Evolutionary conservation across 2,888 invertebrate species (phyloP).

Genomic region (Rhamphomyia laevipes): DNA sequence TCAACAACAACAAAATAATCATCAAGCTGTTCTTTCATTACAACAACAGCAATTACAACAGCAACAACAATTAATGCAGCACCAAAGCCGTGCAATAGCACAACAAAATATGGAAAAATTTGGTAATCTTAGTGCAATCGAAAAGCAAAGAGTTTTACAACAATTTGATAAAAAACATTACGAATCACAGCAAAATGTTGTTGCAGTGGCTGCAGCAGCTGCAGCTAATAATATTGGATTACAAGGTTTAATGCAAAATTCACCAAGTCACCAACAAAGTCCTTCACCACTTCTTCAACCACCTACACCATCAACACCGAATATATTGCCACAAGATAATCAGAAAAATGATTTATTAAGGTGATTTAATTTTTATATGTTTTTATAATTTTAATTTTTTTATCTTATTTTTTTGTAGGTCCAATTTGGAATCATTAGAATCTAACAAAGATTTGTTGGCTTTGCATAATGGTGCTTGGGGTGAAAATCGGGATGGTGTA

Average conservation of each 20-base stretch:
- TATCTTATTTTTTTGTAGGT: slow-evolving; percentile 18
- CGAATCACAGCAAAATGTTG: slow-evolving; percentile 28
- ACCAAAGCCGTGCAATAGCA: slow-evolving; percentile 48
- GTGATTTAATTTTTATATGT: too few species aligned
- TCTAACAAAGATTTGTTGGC: slow-evolving; percentile 53
- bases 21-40: background rate
- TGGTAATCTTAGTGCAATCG: slow-evolving; percentile 40
- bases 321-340: background rate
- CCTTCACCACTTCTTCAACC: slow-evolving; percentile 13
- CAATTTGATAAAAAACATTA: slow-evolving; percentile 40
- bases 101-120: slow-evolving; percentile 55
- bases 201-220: slow-evolving; percentile 26
- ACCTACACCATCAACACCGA: background rate
- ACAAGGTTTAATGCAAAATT: slow-evolving; percentile 4
- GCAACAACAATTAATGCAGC: slow-evolving; percentile 55
- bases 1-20: background rate
- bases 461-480: slow-evolving; percentile 57
- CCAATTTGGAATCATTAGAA: slow-evolving; percentile 35
- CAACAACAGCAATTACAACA: slow-evolving; percentile 36
- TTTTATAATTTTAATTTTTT: background rate
- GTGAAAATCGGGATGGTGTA: slow-evolving; percentile 30
- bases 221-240: background rate
- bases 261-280: slow-evolving; percentile 13
- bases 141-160: slow-evolving; percentile 44
- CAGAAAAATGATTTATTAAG: too few species aligned